Percentiles rank a stretch among this genome's conserved stretches.
phyloP scores from a whole-genome alignment of 2,797 vertebrate species.

The Urophycis tenuis region DNA sequence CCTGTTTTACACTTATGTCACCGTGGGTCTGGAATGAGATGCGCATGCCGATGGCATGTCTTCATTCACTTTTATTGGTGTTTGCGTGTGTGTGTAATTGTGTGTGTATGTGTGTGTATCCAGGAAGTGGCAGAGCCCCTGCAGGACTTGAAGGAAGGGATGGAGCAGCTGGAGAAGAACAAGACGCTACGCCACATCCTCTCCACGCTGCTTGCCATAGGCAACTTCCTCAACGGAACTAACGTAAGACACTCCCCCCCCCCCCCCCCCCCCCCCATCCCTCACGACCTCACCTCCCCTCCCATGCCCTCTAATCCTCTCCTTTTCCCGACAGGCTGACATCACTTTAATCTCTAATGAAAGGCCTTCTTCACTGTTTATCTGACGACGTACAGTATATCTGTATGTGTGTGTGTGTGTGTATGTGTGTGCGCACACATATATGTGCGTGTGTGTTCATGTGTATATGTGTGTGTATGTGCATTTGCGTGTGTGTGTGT shows the following conservation, averaged over 20 bases:
- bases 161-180: constrained; percentile 97
- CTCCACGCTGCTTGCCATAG: constrained; percentile 85
- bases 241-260: constrained; percentile 73
- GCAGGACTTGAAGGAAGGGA: constrained; percentile 94
- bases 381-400: constrained; percentile 4
- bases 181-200: constrained; percentile 90
- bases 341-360: not conserved
- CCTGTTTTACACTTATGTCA: constrained; percentile 38
- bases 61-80: constrained; percentile 30
- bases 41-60: constrained; percentile 2
- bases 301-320: not conserved
- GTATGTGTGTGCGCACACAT: constrained; percentile 10
- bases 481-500: constrained; percentile 6
- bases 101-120: constrained; percentile 19
- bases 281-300: no score
- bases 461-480: not conserved
- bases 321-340: not conserved
- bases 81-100: constrained; percentile 8
- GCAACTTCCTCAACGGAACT: constrained; percentile 92
- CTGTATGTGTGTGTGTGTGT: constrained; percentile 4
- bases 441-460: not conserved
- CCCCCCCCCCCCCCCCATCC: not conserved
- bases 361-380: constrained; percentile 2
- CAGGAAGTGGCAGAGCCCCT: constrained; percentile 95
- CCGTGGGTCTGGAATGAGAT: constrained; percentile 20